Evolutionary conservation across 2,113 vertebrate genomes (phyloP).

Genomic region (Tachuris rubrigastra): DNA sequence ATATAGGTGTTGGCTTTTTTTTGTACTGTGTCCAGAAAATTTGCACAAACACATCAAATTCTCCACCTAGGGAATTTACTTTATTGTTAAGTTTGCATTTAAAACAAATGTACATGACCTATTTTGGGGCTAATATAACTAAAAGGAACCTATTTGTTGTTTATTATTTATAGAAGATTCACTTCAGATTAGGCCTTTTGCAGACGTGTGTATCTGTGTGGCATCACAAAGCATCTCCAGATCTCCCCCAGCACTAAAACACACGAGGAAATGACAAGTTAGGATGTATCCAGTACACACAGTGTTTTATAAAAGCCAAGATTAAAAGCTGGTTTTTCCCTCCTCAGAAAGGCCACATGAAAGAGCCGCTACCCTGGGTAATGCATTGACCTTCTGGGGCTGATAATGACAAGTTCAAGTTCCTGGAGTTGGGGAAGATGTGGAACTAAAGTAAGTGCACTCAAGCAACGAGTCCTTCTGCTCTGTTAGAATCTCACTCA

Average conservation of each 20-base stretch:
- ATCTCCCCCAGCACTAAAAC: conserved; percentile 25
- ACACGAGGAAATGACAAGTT: conserved; percentile 59
- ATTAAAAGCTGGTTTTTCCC: conserved; percentile 54
- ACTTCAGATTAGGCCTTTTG: conserved; percentile 73
- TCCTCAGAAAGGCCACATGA: conserved; percentile 49
- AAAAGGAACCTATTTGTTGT: conserved; percentile 77
- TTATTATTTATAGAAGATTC: conserved; percentile 80
- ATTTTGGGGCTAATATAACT: conserved; percentile 76
- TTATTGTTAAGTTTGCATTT: conserved; percentile 77
- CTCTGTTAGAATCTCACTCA: background rate
- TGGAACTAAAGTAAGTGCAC: conserved; percentile 45
- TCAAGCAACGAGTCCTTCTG: background rate
- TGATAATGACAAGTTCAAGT: conserved; percentile 60
- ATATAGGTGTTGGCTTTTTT: conserved; percentile 70
- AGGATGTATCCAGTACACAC: conserved; percentile 15
- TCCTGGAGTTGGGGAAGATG: conserved; percentile 38
- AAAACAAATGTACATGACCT: conserved; percentile 72
- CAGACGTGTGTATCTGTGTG: conserved; percentile 38
- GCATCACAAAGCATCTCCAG: conserved; percentile 32
- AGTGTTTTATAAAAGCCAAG: conserved; percentile 12
- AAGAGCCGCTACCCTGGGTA: conserved; percentile 10
- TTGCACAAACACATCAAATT: conserved; percentile 72
- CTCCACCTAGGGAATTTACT: conserved; percentile 65
- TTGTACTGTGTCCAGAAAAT: conserved; percentile 73
- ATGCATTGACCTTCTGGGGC: conserved; percentile 38